A percentile compares a stretch with the other conserved stretches of the same genome.
Conservation (phyloP, 2,797 vertebrate species). For the Hippocampus kuda region DNA sequence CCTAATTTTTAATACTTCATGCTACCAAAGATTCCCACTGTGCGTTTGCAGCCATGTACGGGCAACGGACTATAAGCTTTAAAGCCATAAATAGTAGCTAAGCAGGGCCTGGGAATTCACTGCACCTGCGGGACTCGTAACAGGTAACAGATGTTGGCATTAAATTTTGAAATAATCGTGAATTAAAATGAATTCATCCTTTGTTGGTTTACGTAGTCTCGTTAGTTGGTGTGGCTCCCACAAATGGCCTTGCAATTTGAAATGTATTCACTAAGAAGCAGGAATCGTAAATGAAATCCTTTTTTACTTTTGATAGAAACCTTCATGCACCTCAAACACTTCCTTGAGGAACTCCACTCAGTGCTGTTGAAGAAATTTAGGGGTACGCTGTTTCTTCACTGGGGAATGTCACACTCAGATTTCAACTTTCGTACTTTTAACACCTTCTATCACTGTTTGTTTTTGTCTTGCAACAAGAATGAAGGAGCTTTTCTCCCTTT, state of each 20-base stretch:
- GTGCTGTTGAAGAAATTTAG: neutral
- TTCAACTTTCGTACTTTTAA: neutral
- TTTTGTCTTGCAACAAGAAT: no score
- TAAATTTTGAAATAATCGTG: slow-evolving; percentile 1
- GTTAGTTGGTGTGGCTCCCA: neutral
- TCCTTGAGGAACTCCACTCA: neutral
- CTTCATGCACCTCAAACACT: neutral
- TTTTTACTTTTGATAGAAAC: neutral
- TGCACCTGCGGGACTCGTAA: slow-evolving; percentile 71
- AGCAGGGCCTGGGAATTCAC: slow-evolving; percentile 64
- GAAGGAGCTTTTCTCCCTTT: no score
- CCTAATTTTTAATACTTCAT: slow-evolving; percentile 57
- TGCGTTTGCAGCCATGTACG: slow-evolving; percentile 32
- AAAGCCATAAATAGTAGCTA: slow-evolving; percentile 65
- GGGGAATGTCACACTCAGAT: no score
- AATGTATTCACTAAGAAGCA: neutral
- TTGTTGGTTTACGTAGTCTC: slow-evolving; percentile 52
- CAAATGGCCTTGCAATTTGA: neutral
- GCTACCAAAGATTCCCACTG: slow-evolving; percentile 53
- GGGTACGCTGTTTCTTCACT: neutral
- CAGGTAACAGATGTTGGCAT: slow-evolving; percentile 62
- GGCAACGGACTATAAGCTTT: slow-evolving; percentile 56
- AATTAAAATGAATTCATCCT: slow-evolving; percentile 23
- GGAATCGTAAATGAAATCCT: neutral
- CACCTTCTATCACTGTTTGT: no score